Base-by-base conservation (phyloP, 2,113 vertebrate species). In the Circaetus cinerascens region DNA sequence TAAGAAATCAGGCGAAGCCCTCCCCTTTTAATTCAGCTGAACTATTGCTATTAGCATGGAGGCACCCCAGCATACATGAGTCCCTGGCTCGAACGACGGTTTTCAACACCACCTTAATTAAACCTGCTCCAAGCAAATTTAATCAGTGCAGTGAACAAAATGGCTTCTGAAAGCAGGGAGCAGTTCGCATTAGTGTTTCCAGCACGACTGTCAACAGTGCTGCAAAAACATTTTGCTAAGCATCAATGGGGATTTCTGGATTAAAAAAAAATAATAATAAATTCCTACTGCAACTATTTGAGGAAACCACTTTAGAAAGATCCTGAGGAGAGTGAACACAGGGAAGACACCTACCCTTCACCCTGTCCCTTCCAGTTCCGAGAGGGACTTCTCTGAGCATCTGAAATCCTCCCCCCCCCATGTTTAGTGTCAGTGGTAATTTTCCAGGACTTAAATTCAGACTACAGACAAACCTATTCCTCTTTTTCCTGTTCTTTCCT, bases 81-180 rank as follows among this genome's bases (percentile, higher is more conserved):
- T 9, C 59, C 62, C 90, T 94, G 80, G 82, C 78, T 97, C 14
- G 0, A 88, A 78, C 34, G 46, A 75, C 0, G 0, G 46, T 90
- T 96, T 96, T 96, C 93, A 93, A 63, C 92, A 93, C 83, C 88
- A 94, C 76, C 94, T 97, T 94, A 97, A 96, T 97, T 96, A 97
- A 96, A 93, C 90, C 69, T 85, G 76, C 95, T 90, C 82, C 88
- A 67, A 93, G 95, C 75, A 96, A 94, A 94, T 96, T 90, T 90
- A 96, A 96, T 97, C 90, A 96, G 62, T 3, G 1, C 1, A 0
- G 71, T 15, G 25, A 97, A 78, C 62, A 86, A 86, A 91, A 95
- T 86, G 77, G 86, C 71, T 88, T 87, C 78, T 94, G 96, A 95
- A 90, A 86, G 89, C 78, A 95, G 78, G 36, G 85, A 91, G 82